Conservation (phyloP, 2,113 vertebrate genomes). For the Chaetorhynchus papuensis region DNA sequence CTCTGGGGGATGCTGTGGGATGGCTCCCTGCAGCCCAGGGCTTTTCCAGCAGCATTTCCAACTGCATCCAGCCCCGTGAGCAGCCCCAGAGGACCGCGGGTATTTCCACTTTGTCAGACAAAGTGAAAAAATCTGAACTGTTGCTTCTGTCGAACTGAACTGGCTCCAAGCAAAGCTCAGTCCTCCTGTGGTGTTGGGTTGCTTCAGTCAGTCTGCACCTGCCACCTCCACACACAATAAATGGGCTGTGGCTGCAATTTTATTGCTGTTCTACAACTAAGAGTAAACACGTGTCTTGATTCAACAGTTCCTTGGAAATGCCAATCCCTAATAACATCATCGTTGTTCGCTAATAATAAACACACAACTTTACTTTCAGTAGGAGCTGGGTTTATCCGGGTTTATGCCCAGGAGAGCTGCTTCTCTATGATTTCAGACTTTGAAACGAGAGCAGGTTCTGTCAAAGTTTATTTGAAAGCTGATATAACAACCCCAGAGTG, state of each 20-base stretch:
- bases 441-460: neutral
- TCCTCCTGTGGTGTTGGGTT: neutral
- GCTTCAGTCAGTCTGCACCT: neutral
- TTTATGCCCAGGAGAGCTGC: neutral
- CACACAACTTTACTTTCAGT: neutral
- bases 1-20: neutral
- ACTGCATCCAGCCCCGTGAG: neutral
- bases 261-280: neutral
- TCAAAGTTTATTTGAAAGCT: neutral
- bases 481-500: fast-evolving
- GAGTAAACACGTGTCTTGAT: neutral
- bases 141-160: neutral
- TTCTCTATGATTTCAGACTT: neutral
- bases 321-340: no score
- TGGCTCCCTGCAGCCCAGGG: neutral
- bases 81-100: neutral
- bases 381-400: neutral
- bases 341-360: fast-evolving
- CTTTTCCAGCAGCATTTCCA: neutral
- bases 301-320: neutral
- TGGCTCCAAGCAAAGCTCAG: neutral
- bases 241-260: fast-evolving
- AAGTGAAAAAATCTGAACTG: neutral
- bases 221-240: neutral
- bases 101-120: neutral